phyloP scores from a whole-genome alignment of 92 coral and sea anemone species.

The Pocillopora meandrina region DNA sequence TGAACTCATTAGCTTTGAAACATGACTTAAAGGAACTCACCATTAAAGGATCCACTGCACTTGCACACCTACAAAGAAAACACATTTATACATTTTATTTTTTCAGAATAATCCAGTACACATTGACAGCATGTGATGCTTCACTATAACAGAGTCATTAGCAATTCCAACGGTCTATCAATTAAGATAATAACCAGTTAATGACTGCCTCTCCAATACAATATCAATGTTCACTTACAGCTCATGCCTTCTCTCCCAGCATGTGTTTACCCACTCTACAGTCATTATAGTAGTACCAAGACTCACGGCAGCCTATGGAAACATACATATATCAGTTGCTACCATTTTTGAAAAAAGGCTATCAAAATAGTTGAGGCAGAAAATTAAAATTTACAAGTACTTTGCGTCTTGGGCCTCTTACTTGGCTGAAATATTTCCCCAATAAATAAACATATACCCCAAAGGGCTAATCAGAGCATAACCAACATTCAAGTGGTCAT shows the following conservation, averaged over 20 bases:
- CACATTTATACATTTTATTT: too few species aligned
- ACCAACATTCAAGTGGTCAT: too few species aligned
- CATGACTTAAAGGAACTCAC: conserved; percentile 44
- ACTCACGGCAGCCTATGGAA: conserved; percentile 87
- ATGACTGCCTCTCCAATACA: background rate
- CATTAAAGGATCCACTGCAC: conserved; percentile 85
- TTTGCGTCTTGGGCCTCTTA: too few species aligned
- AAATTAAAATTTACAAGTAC: too few species aligned
- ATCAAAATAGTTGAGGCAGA: too few species aligned
- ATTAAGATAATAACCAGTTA: background rate
- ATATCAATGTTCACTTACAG: conserved; percentile 63
- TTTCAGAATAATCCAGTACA: background rate
- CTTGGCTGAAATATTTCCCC: too few species aligned
- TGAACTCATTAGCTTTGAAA: background rate
- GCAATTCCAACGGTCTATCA: too few species aligned
- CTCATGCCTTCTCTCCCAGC: conserved; percentile 91
- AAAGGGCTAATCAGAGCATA: too few species aligned
- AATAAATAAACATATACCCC: too few species aligned
- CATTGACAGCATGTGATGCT: background rate
- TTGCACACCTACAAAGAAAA: conserved; percentile 51
- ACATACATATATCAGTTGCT: background rate
- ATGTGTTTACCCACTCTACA: conserved; percentile 84
- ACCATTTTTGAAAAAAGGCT: background rate
- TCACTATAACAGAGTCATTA: too few species aligned
- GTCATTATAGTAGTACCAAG: conserved; percentile 97